Conservation (phyloP, 2,888 invertebrate species). For the Eudasyphora cyanicolor region DNA sequence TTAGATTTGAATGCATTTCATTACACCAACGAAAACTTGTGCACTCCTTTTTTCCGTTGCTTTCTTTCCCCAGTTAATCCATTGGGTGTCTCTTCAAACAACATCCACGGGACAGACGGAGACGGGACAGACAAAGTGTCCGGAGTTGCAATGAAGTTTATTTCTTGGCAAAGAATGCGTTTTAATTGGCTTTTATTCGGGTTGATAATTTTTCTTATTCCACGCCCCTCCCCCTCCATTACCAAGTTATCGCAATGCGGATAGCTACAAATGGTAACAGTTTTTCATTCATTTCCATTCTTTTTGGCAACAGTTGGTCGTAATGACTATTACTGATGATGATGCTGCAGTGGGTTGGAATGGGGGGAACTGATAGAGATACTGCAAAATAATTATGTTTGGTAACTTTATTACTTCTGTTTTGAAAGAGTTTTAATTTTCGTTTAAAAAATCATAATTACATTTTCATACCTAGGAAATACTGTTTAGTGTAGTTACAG, state of each 20-base stretch:
- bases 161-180: constrained; percentile 47
- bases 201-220: constrained; percentile 60
- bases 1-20: background rate
- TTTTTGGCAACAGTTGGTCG: constrained; percentile 58
- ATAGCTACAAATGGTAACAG: background rate
- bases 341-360: background rate
- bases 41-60: too few species aligned
- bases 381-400: constrained; percentile 49
- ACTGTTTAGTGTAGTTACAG: background rate
- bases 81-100: background rate
- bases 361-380: constrained; percentile 22
- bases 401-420: constrained; percentile 47
- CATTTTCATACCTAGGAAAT: constrained; percentile 10
- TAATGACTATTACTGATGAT: too few species aligned
- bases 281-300: background rate
- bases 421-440: constrained; percentile 54
- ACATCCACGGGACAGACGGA: background rate
- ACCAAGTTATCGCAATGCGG: constrained; percentile 31
- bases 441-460: constrained; percentile 58
- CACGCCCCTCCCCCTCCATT: too few species aligned
- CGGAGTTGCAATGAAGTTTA: background rate
- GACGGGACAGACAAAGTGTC: background rate
- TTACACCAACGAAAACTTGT: background rate
- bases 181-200: constrained; percentile 63
- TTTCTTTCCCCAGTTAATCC: background rate